These are phyloP conservation scores for Sinonovacula constricta DNA, from an alignment of 1,140 invertebrate genomes.

Conservation along the genomic window DNA sequence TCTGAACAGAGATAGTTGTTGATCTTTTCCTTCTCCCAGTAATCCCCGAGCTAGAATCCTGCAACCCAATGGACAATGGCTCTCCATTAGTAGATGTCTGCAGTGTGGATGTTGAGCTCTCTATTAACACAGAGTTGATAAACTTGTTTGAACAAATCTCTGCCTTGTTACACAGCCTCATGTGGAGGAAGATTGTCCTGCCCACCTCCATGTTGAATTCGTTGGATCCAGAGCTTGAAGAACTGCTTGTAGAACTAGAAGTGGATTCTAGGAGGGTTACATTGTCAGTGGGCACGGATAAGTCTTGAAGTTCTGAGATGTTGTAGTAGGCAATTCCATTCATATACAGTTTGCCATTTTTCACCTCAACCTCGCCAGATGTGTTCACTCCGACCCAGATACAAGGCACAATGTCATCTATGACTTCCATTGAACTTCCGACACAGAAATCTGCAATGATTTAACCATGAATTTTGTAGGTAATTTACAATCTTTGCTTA, in stretches of 20 bases:
- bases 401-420: conserved; percentile 38
- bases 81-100: neutral
- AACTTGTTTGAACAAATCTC: conserved; percentile 26
- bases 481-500: too few relatives aligned
- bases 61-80: too few relatives aligned
- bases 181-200: conserved; percentile 33
- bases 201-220: conserved; percentile 34
- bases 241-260: too few relatives aligned
- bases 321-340: neutral
- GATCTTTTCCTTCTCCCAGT: conserved; percentile 11
- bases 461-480: too few relatives aligned
- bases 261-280: too few relatives aligned
- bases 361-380: conserved; percentile 40
- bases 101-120: neutral
- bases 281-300: too few relatives aligned
- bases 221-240: too few relatives aligned
- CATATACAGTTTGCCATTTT: conserved; percentile 21
- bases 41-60: too few relatives aligned
- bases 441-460: conserved; percentile 46
- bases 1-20: neutral
- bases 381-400: conserved; percentile 35
- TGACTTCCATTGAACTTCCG: conserved; percentile 25
- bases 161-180: conserved; percentile 41
- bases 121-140: conserved; percentile 23
- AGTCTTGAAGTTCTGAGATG: conserved; percentile 26